Base-by-base conservation (phyloP, 2,113 vertebrate genomes). In the Ovis canadensis region DNA sequence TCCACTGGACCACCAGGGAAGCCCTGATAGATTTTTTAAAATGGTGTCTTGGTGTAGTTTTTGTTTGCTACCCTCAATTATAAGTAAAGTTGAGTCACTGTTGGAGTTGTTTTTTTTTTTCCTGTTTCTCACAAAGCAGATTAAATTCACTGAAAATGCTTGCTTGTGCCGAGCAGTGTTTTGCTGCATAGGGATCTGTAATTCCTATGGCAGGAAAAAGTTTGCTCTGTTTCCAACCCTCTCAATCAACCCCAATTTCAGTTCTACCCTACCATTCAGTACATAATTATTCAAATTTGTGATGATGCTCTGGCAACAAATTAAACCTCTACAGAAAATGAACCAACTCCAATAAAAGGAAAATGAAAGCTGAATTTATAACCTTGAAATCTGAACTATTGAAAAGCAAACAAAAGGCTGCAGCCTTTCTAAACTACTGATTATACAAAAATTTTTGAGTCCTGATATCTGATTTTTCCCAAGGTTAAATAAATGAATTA, bases 211-310 rank as follows among this genome's bases (percentile, higher is more conserved):
- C 82, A 95, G 55, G 71, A 87, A 80, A 83, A 31, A 93, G 64
- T 62, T 78, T 92, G 90, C 45, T 94, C 80, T 94, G 82, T 96
- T 96, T 97, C 86, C 95, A 97, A 43, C 62, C 78, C 86, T 97
- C 52, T 97, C 91, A 96, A 96, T 97, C 95, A 92, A 97, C 88
- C 59, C 86, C 86, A 92, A 85, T 97, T 97, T 97, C 36, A 60
- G 40, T 82, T 94, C 80, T 91, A 90, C 71, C 94, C 97, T 91
- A 83, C 82, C 95, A 88, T 97, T 97, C 82, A 96, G 95, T 87
- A 82, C 97, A 59, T 97, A 98, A 97, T 98, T 98, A 98, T 94
- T 98, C 97, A 98, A 97, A 98, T 98, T 97, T 96, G 95, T 3
- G 3, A 98, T 96, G 92, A 97, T 88, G 97, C 86, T 97, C 93